A percentile compares a stretch with the other conserved stretches of the same genome.
Evolutionary conservation across 2,113 vertebrate genomes (phyloP).

Genomic region (Sphaerodactylus townsendi): DNA sequence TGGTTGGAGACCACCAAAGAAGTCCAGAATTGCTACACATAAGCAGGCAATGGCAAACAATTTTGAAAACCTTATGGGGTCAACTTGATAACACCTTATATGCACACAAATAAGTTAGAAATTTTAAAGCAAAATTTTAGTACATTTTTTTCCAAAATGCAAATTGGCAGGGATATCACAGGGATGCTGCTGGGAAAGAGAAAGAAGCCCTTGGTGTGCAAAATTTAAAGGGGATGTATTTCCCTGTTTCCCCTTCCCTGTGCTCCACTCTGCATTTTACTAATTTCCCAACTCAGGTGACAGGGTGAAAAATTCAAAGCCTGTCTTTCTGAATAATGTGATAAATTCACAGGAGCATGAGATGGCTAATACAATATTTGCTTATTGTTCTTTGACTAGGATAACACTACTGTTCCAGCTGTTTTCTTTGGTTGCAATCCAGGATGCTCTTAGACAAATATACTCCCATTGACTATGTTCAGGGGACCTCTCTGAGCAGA

Average conservation of each 20-base stretch:
- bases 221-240: neutral
- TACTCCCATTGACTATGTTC: too few species aligned
- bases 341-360: neutral
- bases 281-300: neutral
- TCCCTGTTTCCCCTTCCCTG: neutral
- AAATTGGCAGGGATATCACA: neutral
- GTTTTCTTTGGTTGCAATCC: constrained; percentile 1
- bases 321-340: neutral
- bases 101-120: too few species aligned
- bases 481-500: neutral
- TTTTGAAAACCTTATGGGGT: too few species aligned
- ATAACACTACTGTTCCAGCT: neutral
- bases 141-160: neutral
- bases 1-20: too few species aligned
- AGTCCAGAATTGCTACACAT: too few species aligned
- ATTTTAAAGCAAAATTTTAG: neutral
- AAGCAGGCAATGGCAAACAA: too few species aligned
- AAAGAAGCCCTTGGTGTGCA: neutral
- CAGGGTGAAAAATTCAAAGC: neutral
- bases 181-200: neutral
- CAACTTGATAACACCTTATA: too few species aligned
- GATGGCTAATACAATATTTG: neutral
- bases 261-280: neutral
- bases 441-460: neutral
- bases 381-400: neutral